These are phyloP conservation scores for Antechinus stuartii DNA, from an alignment of 2,113 vertebrate species.

Conservation along the genomic window DNA sequence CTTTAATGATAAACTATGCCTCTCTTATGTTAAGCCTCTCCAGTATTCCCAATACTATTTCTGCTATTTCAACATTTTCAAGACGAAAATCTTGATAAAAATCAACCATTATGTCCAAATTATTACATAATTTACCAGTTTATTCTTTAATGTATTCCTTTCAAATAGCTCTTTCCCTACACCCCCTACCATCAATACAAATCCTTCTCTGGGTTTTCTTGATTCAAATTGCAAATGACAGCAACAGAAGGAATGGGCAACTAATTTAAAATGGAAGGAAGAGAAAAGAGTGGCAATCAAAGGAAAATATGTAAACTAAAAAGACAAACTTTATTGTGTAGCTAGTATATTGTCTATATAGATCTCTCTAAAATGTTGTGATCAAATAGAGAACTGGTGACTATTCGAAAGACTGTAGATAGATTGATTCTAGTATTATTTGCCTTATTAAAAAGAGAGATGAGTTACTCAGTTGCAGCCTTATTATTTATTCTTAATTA, in stretches of 20 bases:
- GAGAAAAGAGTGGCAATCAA: background rate
- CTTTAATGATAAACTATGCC: background rate
- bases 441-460: background rate
- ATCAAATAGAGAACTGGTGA: background rate
- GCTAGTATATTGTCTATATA: background rate
- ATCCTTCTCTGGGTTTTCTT: background rate
- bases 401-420: background rate
- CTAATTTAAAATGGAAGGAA: background rate
- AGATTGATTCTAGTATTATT: background rate
- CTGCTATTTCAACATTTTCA: background rate
- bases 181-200: background rate
- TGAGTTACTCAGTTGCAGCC: background rate
- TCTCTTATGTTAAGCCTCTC: background rate
- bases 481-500: background rate
- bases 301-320: background rate
- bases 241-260: background rate
- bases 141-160: background rate
- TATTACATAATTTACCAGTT: background rate
- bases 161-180: background rate
- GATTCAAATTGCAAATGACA: background rate
- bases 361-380: background rate
- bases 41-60: background rate
- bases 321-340: background rate
- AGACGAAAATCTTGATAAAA: background rate
- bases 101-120: background rate